phyloP scores from a whole-genome alignment of 1,140 invertebrate species.

The Drosophila rhopaloa region DNA sequence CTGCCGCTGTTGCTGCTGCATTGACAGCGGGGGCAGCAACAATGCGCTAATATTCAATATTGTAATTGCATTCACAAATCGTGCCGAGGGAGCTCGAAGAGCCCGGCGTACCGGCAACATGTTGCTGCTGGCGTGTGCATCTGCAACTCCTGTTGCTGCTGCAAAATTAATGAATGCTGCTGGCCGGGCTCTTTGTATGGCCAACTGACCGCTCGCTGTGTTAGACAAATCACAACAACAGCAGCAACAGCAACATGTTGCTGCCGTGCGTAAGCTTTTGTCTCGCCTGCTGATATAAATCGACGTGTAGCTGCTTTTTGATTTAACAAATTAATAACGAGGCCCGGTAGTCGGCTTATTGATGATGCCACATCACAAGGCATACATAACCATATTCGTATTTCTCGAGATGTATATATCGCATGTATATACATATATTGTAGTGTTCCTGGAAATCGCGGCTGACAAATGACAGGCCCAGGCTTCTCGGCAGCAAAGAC shows the following conservation, averaged over 20 bases:
- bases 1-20: constrained; percentile 35
- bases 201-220: constrained; percentile 78
- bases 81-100: constrained; percentile 40
- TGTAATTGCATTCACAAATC: constrained; percentile 83
- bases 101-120: constrained; percentile 20
- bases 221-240: constrained; percentile 83
- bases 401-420: constrained; percentile 5
- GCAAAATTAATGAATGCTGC: constrained; percentile 80
- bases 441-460: constrained; percentile 60
- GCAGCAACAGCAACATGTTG: constrained; percentile 54
- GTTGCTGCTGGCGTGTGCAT: constrained; percentile 28
- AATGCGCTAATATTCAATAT: constrained; percentile 83
- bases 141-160: constrained; percentile 39
- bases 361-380: constrained; percentile 67
- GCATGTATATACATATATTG: constrained; percentile 19
- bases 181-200: constrained; percentile 63
- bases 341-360: constrained; percentile 74
- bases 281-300: constrained; percentile 73
- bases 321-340: constrained; percentile 83
- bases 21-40: constrained; percentile 77
- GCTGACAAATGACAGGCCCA: constrained; percentile 73
- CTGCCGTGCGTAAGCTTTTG: constrained; percentile 73
- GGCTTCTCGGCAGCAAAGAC: constrained; percentile 40
- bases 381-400: constrained; percentile 16
- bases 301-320: constrained; percentile 68